Conservation (phyloP, 2,888 invertebrate genomes). For the Dichetophora obliterata region DNA sequence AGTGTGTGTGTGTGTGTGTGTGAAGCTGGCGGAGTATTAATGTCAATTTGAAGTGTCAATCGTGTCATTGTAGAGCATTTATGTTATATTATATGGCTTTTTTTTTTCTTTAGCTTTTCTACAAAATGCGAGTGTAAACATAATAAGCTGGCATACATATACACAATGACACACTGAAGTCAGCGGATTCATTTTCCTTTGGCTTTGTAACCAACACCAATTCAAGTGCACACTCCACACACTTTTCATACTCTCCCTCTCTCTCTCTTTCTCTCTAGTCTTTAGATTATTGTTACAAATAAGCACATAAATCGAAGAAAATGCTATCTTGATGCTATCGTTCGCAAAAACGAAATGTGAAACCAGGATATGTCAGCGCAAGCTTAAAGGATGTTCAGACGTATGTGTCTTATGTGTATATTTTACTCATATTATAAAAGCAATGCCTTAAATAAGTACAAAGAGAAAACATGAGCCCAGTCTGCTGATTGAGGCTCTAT, state of each 20-base stretch:
- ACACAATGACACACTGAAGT: too few species aligned
- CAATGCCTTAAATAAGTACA: background rate
- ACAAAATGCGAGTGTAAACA: background rate
- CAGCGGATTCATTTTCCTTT: too few species aligned
- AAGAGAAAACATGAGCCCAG: background rate
- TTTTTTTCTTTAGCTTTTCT: background rate
- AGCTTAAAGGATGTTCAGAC: background rate
- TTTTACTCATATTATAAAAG: background rate
- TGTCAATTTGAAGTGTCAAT: conserved; percentile 15
- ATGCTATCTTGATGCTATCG: background rate
- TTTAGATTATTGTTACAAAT: background rate
- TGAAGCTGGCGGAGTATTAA: background rate
- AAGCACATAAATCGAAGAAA: background rate
- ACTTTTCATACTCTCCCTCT: background rate
- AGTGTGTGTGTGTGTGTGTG: background rate
- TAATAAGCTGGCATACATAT: too few species aligned
- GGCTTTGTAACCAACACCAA: too few species aligned
- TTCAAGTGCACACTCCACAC: background rate
- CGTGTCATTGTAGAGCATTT: conserved; percentile 4
- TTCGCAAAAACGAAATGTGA: background rate
- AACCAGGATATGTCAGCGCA: conserved; percentile 4
- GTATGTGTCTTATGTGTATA: background rate
- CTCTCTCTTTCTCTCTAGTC: too few species aligned
- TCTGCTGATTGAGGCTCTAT: background rate
- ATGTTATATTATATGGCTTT: background rate